Evolutionary conservation across 2,888 invertebrate genomes (phyloP), one percentile per base, ranked within the genome.

Genomic region (Caenorhabditis imperialis): DNA sequence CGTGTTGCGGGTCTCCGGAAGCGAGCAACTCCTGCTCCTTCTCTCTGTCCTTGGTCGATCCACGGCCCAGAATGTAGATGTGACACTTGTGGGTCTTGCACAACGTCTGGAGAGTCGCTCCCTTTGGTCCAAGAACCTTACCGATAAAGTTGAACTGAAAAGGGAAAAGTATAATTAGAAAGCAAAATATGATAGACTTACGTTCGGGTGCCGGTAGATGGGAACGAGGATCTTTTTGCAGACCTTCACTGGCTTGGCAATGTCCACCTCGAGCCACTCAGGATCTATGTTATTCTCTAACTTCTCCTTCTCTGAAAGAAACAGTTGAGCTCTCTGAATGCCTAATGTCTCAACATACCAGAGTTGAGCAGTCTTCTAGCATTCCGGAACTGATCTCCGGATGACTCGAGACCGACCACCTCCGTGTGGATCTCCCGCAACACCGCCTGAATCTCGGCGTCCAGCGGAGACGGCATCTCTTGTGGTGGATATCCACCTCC

Each of bases 101-200:
- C 38, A 88, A 74, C 4, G 78, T 81, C 63, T 88, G 87, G 42
- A 88, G 78, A 25, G 86, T 88, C 7, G 83, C 82, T 18, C 88
- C 88, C 27, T 85, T 85, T 40, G 87, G 88, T 27, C 88, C 88
- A 20, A 88, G 81, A 8, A 88, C 78, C 69, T 88, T 88, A 48
- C 88, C 88, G 40, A 88, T 85, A 69, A 86, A 88, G 72, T 88
- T 88, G 78, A 88, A 88, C 84, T 87, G 65, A 75, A 84, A 67
- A 10, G 4, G 16, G 27, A 2, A 33, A 37, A 14, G n/a, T n/a
- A 23, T 7, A 48, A 12, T 27, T 27, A 47, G 16, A 45, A 16
- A 20, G 8, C 1, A 18, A 30, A 27, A 7, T n/a, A 48, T 25
- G 2, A 30, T 23, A 30, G 37, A 33, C 62, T 51, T 54, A 87